Evolutionary conservation across 2,113 vertebrate species (phyloP), one percentile per base, ranked within the genome.

Genomic region (Mobula hypostoma): DNA sequence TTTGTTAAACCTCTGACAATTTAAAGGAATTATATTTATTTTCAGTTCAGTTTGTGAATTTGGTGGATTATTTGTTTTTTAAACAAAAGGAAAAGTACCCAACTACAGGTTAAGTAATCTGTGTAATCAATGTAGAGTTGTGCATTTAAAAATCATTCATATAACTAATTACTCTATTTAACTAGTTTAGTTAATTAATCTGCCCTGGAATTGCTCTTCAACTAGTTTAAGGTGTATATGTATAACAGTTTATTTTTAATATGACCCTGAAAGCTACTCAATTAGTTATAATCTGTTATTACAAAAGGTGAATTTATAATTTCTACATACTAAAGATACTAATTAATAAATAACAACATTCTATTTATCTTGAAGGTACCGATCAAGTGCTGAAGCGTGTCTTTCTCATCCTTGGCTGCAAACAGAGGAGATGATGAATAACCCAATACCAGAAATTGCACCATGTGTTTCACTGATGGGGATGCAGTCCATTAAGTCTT

Each of bases 331-430:
- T 63, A 15, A 91, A 91, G n/a, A 68, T 19, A 68, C 61, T 94
- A 58, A 36, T 76, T 63, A 27, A 58, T n/a, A 79, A 58, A n/a
- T 94, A 61, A 79, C 21, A 14, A 8, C 6, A 72, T 79, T 27
- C 11, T 21, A 4, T 94, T 94, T 48, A 79, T 66, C 27, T 63
- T 94, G 0, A 95, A 99, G 98, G 96, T 97, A 98, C 95, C 97
- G 98, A 79, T 98, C 97, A 94, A 98, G 97, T 19, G 98, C 98
- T 2, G 97, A 97, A 0, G 97, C 97, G 94, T 99, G 98, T 88
- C 97, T 99, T 94, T 97, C 97, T 82, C 98, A 99, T 94, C 97
- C 96, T 0, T 99, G 98, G 98, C 94, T 99, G 79, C 98, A 97
- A 96, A 97, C 98, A 58, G 96, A 95, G 95, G 96, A 96, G 61